Conservation (phyloP, 2,888 invertebrate species). For the Tipula vernalis region DNA sequence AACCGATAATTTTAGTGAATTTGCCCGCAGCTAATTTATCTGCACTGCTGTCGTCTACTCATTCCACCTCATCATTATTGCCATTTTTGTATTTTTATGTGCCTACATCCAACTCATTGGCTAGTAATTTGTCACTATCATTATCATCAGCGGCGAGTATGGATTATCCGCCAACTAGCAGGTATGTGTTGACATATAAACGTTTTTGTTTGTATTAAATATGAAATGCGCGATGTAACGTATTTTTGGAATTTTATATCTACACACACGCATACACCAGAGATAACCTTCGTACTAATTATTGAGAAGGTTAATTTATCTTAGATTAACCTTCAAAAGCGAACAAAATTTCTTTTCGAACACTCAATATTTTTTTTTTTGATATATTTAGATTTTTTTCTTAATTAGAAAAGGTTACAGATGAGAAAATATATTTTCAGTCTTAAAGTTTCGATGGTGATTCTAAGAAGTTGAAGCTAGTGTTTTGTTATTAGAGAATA, state of each 20-base stretch:
- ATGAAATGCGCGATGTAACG: not conserved
- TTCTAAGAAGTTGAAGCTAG: not conserved
- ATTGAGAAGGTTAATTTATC: not conserved
- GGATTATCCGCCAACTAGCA: not conserved
- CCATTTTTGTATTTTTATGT: not conserved
- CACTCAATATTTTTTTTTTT: not conserved
- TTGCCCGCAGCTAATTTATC: not conserved
- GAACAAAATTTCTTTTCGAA: not conserved
- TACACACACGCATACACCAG: not conserved
- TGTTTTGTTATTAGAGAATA: not conserved
- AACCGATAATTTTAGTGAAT: not conserved
- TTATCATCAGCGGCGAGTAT: not conserved
- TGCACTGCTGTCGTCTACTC: not conserved
- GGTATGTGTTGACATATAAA: not conserved
- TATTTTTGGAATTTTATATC: not conserved
- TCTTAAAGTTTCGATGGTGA: not conserved
- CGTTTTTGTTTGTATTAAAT: not conserved
- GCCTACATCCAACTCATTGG: not conserved
- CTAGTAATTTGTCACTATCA: not conserved
- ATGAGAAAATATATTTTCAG: not conserved
- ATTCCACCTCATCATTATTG: not conserved
- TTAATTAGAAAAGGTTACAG: not conserved
- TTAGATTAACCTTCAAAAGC: not conserved
- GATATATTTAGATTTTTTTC: not conserved
- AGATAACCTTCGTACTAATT: not conserved